Percentiles rank a stretch among this genome's conserved stretches.
Evolutionary conservation across 2,888 invertebrate species (phyloP).

Genomic region (Keiferia lycopersicella): DNA sequence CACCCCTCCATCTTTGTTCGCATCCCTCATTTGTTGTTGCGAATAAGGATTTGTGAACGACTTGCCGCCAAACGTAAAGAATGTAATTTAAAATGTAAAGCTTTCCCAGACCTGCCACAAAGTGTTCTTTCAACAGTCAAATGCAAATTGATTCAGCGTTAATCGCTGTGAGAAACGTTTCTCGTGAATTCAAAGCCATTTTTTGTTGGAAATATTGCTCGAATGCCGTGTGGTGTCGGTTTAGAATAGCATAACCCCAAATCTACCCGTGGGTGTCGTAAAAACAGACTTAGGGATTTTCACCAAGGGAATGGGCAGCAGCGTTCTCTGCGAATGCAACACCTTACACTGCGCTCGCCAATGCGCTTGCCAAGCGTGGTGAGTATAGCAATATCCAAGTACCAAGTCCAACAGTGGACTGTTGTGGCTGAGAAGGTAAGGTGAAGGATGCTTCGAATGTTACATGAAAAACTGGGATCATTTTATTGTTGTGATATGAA

Average conservation of each 20-base stretch:
- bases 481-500: background rate
- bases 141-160: constrained; percentile 11
- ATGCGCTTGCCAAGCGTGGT: too few relatives aligned
- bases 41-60: constrained; percentile 44
- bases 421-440: too few relatives aligned
- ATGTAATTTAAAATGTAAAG: constrained; percentile 18
- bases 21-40: constrained; percentile 69
- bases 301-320: too few relatives aligned
- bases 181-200: background rate
- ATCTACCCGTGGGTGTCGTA: too few relatives aligned
- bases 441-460: too few relatives aligned
- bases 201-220: background rate
- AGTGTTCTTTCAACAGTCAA: constrained; percentile 14
- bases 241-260: too few relatives aligned
- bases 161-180: constrained; percentile 18
- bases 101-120: constrained; percentile 11
- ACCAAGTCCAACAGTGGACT: too few relatives aligned
- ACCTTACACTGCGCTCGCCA: too few relatives aligned
- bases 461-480: background rate
- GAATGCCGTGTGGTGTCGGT: too few relatives aligned
- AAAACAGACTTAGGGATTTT: too few relatives aligned
- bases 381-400: too few relatives aligned
- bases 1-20: constrained; percentile 65
- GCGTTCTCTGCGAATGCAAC: too few relatives aligned
- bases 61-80: constrained; percentile 32